Evolutionary conservation across 2,888 invertebrate species (phyloP).

Genomic region (Malachius bipustulatus): DNA sequence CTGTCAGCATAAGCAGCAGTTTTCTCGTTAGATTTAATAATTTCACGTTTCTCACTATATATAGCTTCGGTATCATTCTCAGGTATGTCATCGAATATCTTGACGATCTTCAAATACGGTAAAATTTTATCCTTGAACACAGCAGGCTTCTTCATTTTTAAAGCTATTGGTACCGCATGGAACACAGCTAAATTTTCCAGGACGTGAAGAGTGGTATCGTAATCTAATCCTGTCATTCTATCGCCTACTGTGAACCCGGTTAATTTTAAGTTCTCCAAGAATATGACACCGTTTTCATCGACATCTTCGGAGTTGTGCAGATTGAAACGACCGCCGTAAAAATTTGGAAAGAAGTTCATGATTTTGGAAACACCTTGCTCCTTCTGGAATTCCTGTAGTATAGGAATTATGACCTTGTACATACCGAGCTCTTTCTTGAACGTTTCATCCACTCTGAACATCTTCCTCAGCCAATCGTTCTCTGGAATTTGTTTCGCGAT

Average conservation of each 20-base stretch:
- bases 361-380: slow-evolving; percentile 32
- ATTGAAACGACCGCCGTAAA: slow-evolving; percentile 34
- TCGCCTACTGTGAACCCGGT: slow-evolving; percentile 37
- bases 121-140: slow-evolving; percentile 26
- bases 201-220: slow-evolving; percentile 35
- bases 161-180: slow-evolving; percentile 42
- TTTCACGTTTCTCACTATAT: neutral
- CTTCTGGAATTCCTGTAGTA: slow-evolving; percentile 35
- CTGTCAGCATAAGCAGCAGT: neutral
- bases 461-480: slow-evolving; percentile 23
- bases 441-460: slow-evolving; percentile 40
- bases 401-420: slow-evolving; percentile 38
- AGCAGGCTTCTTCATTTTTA: slow-evolving; percentile 34
- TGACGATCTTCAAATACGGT: neutral
- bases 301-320: slow-evolving; percentile 24
- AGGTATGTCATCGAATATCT: neutral
- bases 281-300: slow-evolving; percentile 40
- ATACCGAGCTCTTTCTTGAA: slow-evolving; percentile 41
- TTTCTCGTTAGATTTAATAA: neutral
- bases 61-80: neutral
- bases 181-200: slow-evolving; percentile 39
- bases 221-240: slow-evolving; percentile 37
- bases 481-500: slow-evolving; percentile 19
- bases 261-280: slow-evolving; percentile 41
- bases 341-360: slow-evolving; percentile 37